phyloP scores from a whole-genome alignment of 2,797 vertebrate genomes.

The Buceros bicornis region DNA sequence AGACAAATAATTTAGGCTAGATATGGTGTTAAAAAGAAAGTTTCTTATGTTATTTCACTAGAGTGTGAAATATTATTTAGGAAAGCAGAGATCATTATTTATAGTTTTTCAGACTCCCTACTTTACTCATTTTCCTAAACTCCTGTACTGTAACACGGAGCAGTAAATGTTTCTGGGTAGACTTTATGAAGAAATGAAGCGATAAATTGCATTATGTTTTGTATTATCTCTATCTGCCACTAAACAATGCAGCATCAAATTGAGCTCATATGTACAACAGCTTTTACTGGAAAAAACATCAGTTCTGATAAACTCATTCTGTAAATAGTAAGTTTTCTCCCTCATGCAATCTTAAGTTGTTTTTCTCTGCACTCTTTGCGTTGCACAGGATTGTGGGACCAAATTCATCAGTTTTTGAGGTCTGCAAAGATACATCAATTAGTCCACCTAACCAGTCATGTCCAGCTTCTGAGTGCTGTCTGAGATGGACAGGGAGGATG shows the following conservation, averaged over 20 bases:
- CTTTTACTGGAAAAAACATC: constrained; percentile 45
- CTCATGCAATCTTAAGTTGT: not conserved
- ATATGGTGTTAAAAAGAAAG: not conserved
- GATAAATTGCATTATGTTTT: constrained; percentile 72
- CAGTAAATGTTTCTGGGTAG: constrained; percentile 50
- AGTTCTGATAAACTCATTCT: constrained; percentile 44
- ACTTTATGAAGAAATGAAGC: constrained; percentile 66
- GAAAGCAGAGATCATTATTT: not conserved
- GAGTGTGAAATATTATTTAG: not conserved
- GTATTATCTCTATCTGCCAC: constrained; percentile 63
- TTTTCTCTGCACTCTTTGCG: not conserved
- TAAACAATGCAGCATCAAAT: constrained; percentile 58
- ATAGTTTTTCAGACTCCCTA: not conserved
- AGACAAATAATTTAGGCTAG: not conserved
- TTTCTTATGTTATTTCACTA: not conserved
- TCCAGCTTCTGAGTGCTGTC: not conserved
- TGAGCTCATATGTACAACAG: constrained; percentile 53
- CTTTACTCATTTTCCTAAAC: constrained; percentile 25
- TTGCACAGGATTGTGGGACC: not conserved
- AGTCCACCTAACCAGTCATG: not conserved
- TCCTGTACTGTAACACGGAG: not conserved
- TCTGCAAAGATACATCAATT: not conserved
- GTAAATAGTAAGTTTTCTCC: constrained; percentile 7
- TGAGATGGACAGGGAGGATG: not conserved
- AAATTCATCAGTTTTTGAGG: not conserved